Conservation (phyloP, 2,113 vertebrate genomes). For the Guaruba guarouba region DNA sequence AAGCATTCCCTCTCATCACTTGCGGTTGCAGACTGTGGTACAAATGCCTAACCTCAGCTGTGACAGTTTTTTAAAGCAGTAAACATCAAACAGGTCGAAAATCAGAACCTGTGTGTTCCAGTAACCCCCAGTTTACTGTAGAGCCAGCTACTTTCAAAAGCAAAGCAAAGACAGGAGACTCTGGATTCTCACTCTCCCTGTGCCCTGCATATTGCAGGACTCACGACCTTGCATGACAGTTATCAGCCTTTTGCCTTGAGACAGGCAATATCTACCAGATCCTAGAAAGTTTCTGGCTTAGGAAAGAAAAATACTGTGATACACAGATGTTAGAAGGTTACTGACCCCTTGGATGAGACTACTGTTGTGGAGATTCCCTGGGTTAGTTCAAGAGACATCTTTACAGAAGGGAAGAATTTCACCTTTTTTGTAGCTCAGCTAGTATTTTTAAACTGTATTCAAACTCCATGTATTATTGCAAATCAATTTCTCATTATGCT, state of each 20-base stretch:
- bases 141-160: neutral
- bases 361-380: neutral
- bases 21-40: neutral
- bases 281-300: neutral
- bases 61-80: neutral
- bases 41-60: neutral
- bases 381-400: neutral
- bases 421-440: neutral
- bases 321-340: neutral
- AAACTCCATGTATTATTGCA: fast-evolving
- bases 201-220: fast-evolving
- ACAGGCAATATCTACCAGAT: neutral
- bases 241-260: neutral
- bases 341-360: neutral
- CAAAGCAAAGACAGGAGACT: neutral
- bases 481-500: neutral
- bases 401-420: neutral
- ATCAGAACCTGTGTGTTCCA: neutral
- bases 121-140: too few species aligned
- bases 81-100: neutral
- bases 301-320: neutral
- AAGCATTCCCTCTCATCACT: neutral
- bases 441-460: neutral
- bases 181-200: fast-evolving
- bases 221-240: too few species aligned